Evolutionary conservation across 53 echinoderm and acorn worm species (phyloP).

Genomic region (Mesocentrotus franciscanus): DNA sequence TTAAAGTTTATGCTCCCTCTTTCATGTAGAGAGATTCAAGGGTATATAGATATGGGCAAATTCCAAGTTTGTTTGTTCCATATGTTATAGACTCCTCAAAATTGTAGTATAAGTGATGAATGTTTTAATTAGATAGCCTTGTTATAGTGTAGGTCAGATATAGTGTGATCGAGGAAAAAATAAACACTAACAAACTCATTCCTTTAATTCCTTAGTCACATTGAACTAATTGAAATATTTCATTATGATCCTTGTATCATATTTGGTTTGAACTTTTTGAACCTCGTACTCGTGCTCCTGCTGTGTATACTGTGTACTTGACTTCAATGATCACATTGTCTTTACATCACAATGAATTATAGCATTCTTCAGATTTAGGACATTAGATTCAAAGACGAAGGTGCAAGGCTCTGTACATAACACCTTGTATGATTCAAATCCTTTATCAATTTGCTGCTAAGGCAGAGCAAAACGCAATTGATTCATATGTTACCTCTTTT

Average conservation of each 20-base stretch:
- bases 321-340: neutral
- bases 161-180: neutral
- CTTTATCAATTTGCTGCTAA: neutral
- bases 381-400: neutral
- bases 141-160: neutral
- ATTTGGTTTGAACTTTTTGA: neutral
- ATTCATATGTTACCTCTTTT: neutral
- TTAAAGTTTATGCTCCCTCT: neutral
- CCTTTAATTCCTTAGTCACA: neutral
- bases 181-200: neutral
- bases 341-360: neutral
- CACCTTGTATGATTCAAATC: too few relatives aligned
- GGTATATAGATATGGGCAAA: too few relatives aligned
- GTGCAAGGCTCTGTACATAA: too few relatives aligned
- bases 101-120: too few relatives aligned
- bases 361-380: neutral
- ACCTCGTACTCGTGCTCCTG: neutral
- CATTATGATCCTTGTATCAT: too few relatives aligned
- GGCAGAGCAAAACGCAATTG: neutral
- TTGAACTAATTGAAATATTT: neutral
- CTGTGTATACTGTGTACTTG: neutral
- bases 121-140: neutral
- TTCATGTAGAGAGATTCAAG: neutral
- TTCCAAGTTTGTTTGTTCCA: too few relatives aligned
- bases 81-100: too few relatives aligned